Evolutionary conservation across 1,140 invertebrate species (phyloP), one percentile per base, ranked within the genome.

Genomic region (Zaprionus kolodkinae): DNA sequence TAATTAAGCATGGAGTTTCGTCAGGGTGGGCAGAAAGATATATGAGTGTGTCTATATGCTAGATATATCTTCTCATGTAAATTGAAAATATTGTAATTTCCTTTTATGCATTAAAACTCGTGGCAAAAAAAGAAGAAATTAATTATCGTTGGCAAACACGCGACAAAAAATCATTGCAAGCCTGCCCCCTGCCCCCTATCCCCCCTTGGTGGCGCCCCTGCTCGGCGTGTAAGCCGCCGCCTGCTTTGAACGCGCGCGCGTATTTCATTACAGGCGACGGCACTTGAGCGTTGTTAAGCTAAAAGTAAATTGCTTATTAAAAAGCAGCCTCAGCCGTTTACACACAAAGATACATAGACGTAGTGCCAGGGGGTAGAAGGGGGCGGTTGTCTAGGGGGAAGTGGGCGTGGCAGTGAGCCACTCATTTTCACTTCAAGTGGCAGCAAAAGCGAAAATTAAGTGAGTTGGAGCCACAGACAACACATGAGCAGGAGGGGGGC

Each of bases 251-350:
- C 72, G 50, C 62, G 50, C 62, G 50, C 65, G 76, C 69, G 76
- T 87, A 84, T 87, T 88, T 88, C 83, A 88, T 88, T 83, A 88
- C 66, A 88, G 66, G 80, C 71, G 76, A 72, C 64, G 61, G 74
- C 69, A 74, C 78, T 73, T 73, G 62, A 74, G 71, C 79, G 76
- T 79, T 87, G 76, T 87, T 84, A 88, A 77, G 84, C 85, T 88
- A 87, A 83, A 84, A 87, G 79, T 89, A 89, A 89, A 88, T 88
- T 89, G 85, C 84, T 88, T 88, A 88, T 88, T 88, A 88, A 88
- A 88, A 88, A 88, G 85, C 81, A 79, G 76, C 57, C 56, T 15
- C 64, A 52, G 45, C 74, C 74, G 30, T 65, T 63, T 66, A 72
- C 68, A 72, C 68, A 66, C 73, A 36, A 54, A 67, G 40, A 40